Conservation (phyloP, 2,888 invertebrate genomes). For the Phortica okadai region DNA sequence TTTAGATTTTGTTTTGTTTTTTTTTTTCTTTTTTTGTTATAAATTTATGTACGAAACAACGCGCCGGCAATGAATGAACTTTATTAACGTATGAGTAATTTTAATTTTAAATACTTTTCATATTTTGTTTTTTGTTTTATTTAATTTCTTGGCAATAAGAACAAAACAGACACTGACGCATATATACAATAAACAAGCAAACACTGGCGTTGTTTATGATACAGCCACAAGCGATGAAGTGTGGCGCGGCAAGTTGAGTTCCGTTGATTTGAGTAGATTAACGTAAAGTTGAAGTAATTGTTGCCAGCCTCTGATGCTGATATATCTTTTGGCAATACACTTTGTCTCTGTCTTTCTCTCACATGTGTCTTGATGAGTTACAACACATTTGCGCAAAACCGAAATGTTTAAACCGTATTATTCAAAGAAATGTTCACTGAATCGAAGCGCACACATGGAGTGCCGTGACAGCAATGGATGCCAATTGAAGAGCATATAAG, state of each 20-base stretch:
- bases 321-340: slow-evolving; percentile 3
- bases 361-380: too few species aligned
- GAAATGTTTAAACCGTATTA: background rate
- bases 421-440: too few species aligned
- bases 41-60: background rate
- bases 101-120: background rate
- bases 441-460: slow-evolving; percentile 13
- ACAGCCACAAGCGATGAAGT: too few species aligned
- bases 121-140: background rate
- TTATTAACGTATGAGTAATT: slow-evolving; percentile 8
- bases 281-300: background rate
- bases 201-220: too few species aligned
- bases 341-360: background rate
- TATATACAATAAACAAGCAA: background rate
- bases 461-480: slow-evolving; percentile 4
- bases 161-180: background rate
- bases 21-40: background rate
- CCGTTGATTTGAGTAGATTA: too few species aligned
- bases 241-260: too few species aligned
- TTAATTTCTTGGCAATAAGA: background rate
- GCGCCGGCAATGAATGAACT: slow-evolving; percentile 20
- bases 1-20: background rate
- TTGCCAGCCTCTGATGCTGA: background rate
- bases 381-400: background rate
- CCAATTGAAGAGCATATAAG: slow-evolving; percentile 3